Evolutionary conservation across 2,888 invertebrate genomes (phyloP), one percentile per base, ranked within the genome.

Genomic region (Erebia ligea): DNA sequence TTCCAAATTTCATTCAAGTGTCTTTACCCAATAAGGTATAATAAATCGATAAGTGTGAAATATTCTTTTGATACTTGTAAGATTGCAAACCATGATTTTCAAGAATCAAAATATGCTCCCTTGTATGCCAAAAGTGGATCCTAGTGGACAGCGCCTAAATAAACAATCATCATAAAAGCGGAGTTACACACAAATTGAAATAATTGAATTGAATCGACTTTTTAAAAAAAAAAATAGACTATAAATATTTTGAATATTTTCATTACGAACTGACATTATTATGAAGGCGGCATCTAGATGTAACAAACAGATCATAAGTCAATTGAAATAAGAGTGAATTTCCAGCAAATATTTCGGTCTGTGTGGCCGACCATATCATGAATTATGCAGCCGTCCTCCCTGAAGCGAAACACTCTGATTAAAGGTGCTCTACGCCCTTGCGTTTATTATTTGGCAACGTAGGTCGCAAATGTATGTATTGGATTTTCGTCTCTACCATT

Each of bases 361-460:
- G 63, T 69, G 72, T 70, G 75, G 74, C 75, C 73, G 76, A 77
- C 75, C 73, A 72, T 80, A 75, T 76, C 80, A 83, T 84, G 82
- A 86, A 84, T 85, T 82, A 84, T 82, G 82, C 80, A 82, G 81
- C 76, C 76, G 75, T 76, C 76, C 70, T 75, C 67, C 69, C 69
- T 64, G 73, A 64, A 71, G 81, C 76, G 79, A 76, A 76, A 78
- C 77, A 71, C 74, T 70, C 78, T 81, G 80, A 81, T 80, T 82
- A 81, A 82, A 80, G 78, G 75, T 76, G 74, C 76, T 75, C 75
- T 70, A 73, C 69, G 67, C 75, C 72, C 73, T 72, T 70, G 72
- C 72, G 75, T 75, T 75, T 75, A 75, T 72, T 75, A 72, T 72
- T 72, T 71, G 69, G 69, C 65, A 69, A 56, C 69, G 67, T 52